Evolutionary conservation across 2,888 invertebrate genomes (phyloP).

Genomic region (Melinaea marsaeus): DNA sequence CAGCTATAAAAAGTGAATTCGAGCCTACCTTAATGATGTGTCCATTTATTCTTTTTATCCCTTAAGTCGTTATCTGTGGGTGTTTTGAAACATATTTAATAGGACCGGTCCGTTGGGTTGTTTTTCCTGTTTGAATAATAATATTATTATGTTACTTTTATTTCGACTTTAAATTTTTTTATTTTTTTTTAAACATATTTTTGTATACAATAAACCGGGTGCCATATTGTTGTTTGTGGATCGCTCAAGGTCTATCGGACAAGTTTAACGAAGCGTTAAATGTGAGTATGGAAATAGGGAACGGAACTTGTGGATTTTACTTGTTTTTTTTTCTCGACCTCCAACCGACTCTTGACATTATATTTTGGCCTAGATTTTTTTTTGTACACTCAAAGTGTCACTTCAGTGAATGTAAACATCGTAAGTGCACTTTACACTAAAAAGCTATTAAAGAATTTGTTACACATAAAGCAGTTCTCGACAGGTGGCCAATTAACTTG

Average conservation of each 20-base stretch:
- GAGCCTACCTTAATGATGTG: no score
- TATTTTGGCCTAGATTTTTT: constrained; percentile 13
- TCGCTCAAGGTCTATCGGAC: constrained; percentile 12
- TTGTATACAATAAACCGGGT: not conserved
- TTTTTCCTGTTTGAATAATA: no score
- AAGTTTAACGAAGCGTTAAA: constrained; percentile 10
- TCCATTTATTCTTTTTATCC: no score
- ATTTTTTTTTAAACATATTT: no score
- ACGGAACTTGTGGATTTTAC: constrained; percentile 12
- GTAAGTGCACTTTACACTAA: not conserved
- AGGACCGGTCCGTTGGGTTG: no score
- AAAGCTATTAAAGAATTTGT: not conserved
- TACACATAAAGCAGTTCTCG: no score
- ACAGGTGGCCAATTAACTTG: no score
- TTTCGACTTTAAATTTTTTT: no score
- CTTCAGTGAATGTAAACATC: not conserved
- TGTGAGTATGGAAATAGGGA: not conserved
- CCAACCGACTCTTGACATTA: constrained; percentile 19
- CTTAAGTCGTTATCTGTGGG: no score
- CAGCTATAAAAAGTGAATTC: no score
- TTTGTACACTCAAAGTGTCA: not conserved
- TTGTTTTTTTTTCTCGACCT: constrained; percentile 12
- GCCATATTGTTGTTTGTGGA: not conserved
- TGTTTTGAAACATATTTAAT: no score
- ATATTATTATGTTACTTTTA: no score